Evolutionary conservation across 1,140 invertebrate genomes (phyloP).

Genomic region (Drosophila athabasca): DNA sequence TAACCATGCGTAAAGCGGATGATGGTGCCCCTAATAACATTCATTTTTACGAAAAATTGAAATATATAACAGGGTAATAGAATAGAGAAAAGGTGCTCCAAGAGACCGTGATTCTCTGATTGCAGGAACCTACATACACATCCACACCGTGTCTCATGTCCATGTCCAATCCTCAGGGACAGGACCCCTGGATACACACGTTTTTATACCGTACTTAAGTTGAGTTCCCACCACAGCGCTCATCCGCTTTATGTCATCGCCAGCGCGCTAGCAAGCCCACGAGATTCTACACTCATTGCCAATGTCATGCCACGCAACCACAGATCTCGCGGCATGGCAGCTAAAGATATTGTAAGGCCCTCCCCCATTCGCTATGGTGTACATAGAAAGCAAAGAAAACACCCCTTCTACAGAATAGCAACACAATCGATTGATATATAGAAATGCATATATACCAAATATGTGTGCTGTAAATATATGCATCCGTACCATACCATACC

Average conservation of each 20-base stretch:
- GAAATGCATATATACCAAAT: conserved; percentile 34
- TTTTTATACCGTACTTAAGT: conserved; percentile 46
- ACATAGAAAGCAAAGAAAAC: conserved; percentile 41
- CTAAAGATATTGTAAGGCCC: conserved; percentile 7
- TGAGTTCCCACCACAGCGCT: not conserved
- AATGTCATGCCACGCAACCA: not conserved
- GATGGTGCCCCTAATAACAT: too few relatives aligned
- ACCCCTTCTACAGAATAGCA: not conserved
- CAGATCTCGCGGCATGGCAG: conserved; percentile 2
- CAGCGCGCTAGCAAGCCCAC: too few relatives aligned
- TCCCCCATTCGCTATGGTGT: conserved; percentile 12
- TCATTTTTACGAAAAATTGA: too few relatives aligned
- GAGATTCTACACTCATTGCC: not conserved
- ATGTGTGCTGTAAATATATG: conserved; percentile 6
- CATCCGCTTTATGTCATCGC: too few relatives aligned
- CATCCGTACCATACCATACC: not conserved
- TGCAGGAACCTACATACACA: too few relatives aligned
- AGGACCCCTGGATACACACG: not conserved
- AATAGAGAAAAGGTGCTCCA: too few relatives aligned
- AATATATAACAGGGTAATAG: too few relatives aligned
- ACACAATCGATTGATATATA: conserved; percentile 26
- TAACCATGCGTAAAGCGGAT: too few relatives aligned
- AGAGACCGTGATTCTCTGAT: too few relatives aligned
- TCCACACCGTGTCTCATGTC: conserved; percentile 1
- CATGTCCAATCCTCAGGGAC: not conserved